phyloP scores from a whole-genome alignment of 2,888 invertebrate species.

The Leptopilina syphax region DNA sequence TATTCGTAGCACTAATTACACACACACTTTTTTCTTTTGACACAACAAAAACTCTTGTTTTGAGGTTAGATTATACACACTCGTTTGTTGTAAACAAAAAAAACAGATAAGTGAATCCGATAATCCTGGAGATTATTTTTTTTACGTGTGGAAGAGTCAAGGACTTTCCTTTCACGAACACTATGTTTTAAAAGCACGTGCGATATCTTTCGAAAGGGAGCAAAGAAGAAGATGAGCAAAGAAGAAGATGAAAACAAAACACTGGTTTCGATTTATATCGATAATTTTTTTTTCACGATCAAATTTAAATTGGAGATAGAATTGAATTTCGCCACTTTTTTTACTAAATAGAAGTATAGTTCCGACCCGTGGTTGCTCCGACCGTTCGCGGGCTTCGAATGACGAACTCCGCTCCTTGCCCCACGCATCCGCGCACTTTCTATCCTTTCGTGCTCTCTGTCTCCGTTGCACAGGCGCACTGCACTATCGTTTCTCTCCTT shows the following conservation, averaged over 20 bases:
- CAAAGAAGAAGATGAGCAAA: background rate
- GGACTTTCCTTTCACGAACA: conserved; percentile 21
- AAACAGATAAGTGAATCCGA: background rate
- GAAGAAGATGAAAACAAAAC: background rate
- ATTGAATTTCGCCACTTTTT: conserved; percentile 46
- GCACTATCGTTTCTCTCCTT: conserved; percentile 46
- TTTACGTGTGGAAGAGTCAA: conserved; percentile 5
- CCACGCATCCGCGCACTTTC: conserved; percentile 61
- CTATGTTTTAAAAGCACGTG: conserved; percentile 21
- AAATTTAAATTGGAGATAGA: too few relatives aligned
- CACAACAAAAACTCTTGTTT: conserved; percentile 6
- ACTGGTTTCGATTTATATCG: conserved; percentile 21
- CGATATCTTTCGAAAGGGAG: conserved; percentile 14
- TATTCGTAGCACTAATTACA: background rate
- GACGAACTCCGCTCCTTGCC: conserved; percentile 70
- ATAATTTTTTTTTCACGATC: background rate
- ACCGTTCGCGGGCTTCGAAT: conserved; percentile 77
- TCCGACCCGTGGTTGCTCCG: conserved; percentile 73
- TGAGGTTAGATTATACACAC: background rate
- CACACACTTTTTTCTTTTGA: background rate
- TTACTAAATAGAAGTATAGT: conserved; percentile 55
- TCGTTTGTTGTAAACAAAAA: background rate
- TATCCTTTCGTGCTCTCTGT: conserved; percentile 42
- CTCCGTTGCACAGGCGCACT: conserved; percentile 43
- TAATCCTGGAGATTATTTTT: background rate